Conservation (phyloP, 2,797 vertebrate species). For the Antennarius maculatus region DNA sequence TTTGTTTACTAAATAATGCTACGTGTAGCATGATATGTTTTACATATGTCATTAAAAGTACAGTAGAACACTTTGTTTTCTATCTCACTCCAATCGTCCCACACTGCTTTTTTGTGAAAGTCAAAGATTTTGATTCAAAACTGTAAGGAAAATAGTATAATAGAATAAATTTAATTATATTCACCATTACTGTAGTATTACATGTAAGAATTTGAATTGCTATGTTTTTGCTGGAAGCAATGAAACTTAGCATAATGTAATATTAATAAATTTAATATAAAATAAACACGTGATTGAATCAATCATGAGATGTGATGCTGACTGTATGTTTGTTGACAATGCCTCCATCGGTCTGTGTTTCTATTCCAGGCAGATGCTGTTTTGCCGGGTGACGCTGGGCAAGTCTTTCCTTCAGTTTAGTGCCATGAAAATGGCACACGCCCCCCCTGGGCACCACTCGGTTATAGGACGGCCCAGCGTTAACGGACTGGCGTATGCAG, state of each 20-base stretch:
- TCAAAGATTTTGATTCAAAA: too few relatives aligned
- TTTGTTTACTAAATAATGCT: too few relatives aligned
- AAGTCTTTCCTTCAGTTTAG: conserved; percentile 99
- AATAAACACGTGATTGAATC: too few relatives aligned
- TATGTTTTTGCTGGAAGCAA: not conserved
- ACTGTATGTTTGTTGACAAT: not conserved
- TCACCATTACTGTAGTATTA: too few relatives aligned
- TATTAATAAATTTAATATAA: too few relatives aligned
- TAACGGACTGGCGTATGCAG: conserved; percentile 95
- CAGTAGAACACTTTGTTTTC: too few relatives aligned
- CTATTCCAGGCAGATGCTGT: conserved; percentile 92
- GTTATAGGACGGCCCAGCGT: conserved; percentile 97
- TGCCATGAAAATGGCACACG: conserved; percentile 99
- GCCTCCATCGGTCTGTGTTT: conserved; percentile 2
- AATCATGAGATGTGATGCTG: not conserved
- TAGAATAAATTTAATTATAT: too few relatives aligned
- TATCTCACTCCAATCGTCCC: too few relatives aligned
- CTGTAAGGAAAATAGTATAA: too few relatives aligned
- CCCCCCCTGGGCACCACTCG: conserved; percentile 96
- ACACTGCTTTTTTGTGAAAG: too few relatives aligned
- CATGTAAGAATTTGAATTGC: not conserved
- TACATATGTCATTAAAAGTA: too few relatives aligned
- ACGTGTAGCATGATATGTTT: too few relatives aligned
- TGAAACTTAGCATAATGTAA: not conserved
- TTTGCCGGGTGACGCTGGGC: conserved; percentile 97